These are phyloP conservation scores for Tupiocoris notatus DNA, from an alignment of 2,888 invertebrate species.

Conservation along the genomic window DNA sequence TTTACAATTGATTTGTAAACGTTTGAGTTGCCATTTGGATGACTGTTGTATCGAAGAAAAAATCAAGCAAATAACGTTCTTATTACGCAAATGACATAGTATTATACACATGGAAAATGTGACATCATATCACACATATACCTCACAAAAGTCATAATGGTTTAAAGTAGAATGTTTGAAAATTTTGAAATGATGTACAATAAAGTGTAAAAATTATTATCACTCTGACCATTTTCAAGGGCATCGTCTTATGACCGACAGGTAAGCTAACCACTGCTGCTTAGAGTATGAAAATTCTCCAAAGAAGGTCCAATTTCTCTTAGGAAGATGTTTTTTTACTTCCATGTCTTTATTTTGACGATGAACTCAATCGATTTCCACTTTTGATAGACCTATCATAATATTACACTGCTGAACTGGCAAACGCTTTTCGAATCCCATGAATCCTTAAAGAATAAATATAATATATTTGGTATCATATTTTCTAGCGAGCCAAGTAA, in stretches of 20 bases:
- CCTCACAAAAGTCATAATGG: conserved; percentile 48
- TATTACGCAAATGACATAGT: conserved; percentile 44
- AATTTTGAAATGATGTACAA: conserved; percentile 41
- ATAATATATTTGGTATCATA: no score
- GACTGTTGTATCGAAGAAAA: conserved; percentile 18
- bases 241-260: conserved; percentile 37
- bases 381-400: no score
- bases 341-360: no score
- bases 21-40: conserved; percentile 11
- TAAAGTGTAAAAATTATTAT: conserved; percentile 36
- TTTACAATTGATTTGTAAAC: conserved; percentile 26
- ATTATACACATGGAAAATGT: conserved; percentile 47
- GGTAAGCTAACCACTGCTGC: background rate
- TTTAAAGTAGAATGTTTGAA: conserved; percentile 45
- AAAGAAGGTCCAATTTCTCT: no score
- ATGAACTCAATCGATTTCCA: no score
- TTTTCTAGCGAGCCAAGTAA: no score
- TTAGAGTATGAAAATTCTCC: background rate
- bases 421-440: no score
- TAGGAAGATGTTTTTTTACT: no score
- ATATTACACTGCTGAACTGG: no score
- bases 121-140: conserved; percentile 50
- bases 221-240: conserved; percentile 42
- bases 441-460: no score
- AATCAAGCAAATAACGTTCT: conserved; percentile 42